Base-by-base conservation (phyloP, 2,888 invertebrate species). In the Tenthredo amoena region DNA sequence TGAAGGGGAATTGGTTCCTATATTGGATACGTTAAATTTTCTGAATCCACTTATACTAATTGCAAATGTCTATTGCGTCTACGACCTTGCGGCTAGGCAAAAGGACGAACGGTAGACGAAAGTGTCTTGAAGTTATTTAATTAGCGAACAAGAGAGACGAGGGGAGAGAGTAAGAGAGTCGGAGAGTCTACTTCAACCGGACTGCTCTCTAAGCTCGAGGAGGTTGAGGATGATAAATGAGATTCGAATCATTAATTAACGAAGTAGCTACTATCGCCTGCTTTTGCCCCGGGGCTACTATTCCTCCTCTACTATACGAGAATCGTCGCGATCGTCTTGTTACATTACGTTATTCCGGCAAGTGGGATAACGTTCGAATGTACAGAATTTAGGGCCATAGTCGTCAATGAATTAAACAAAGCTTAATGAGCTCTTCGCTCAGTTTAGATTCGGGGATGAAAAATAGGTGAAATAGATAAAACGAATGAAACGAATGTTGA, bases 121-220 rank as follows among this genome's bases (percentile, higher is more conserved):
- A 91, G 90, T 91, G 91, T 91, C 90, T 90, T 88, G 87, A 91
- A 92, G 92, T 92, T 92, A 92, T 92, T 92, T 92, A 91, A 93
- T 92, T 91, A 92, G 83, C 5, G 21, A 50, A 15, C 79, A 10
- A 65, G 74, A 37, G 65, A 55, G 81, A 65, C 40, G 15, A 6
- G 37, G 3, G n/a, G 74, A 37, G 58, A 9, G 7, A 26, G 26
- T 26, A 26, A 26, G 26, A 26, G 26, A 26, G 26, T 26, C 26
- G 26, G 26, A 26, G 26, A 55, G 84, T 71, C 82, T 84, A 86
- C 83, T 76, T 85, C 79, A 85, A 84, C 47, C 50, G 74, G 74
- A 43, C 21, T 62, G 58, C 37, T 40, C 37, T 40, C 37, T 40
- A 76, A 58, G 6, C 31, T 71, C 12, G 68, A 34, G 47, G 43